phyloP scores from a whole-genome alignment of 2,113 vertebrate genomes.

The Verasper variegatus region DNA sequence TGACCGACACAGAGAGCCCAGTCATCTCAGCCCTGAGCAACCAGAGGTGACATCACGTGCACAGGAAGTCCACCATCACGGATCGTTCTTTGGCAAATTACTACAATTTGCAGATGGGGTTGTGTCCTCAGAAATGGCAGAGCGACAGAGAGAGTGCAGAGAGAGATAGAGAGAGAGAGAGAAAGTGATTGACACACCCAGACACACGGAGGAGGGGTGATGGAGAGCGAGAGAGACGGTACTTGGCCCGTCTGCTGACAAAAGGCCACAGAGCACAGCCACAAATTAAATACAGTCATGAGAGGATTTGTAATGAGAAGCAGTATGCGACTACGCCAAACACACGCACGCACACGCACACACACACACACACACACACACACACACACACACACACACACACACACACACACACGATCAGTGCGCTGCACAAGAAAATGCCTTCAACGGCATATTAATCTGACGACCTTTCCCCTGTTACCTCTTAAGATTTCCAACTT shows the following conservation, averaged over 20 bases:
- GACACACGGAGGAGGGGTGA: constrained; percentile 34
- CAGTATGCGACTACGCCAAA: constrained; percentile 65
- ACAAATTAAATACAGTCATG: constrained; percentile 74
- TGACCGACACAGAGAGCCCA: constrained; percentile 46
- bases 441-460: constrained; percentile 52
- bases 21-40: constrained; percentile 25
- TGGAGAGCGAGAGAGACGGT: constrained; percentile 16
- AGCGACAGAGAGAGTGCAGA: constrained; percentile 7
- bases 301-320: constrained; percentile 73
- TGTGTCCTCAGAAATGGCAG: constrained; percentile 24
- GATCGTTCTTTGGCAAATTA: constrained; percentile 54
- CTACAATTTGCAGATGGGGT: constrained; percentile 48
- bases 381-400: constrained; percentile 20
- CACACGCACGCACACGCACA: constrained; percentile 4
- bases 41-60: constrained; percentile 34
- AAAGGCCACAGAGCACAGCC: constrained; percentile 61
- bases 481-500: constrained; percentile 42
- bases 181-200: not conserved
- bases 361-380: constrained; percentile 31
- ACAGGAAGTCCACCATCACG: constrained; percentile 39
- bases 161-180: not conserved
- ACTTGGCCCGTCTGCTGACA: constrained; percentile 55
- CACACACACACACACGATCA: constrained; percentile 38
- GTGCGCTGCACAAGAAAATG: constrained; percentile 22
- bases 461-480: constrained; percentile 35